phyloP scores from a whole-genome alignment of 2,797 vertebrate species.

The Aldrovandia affinis region DNA sequence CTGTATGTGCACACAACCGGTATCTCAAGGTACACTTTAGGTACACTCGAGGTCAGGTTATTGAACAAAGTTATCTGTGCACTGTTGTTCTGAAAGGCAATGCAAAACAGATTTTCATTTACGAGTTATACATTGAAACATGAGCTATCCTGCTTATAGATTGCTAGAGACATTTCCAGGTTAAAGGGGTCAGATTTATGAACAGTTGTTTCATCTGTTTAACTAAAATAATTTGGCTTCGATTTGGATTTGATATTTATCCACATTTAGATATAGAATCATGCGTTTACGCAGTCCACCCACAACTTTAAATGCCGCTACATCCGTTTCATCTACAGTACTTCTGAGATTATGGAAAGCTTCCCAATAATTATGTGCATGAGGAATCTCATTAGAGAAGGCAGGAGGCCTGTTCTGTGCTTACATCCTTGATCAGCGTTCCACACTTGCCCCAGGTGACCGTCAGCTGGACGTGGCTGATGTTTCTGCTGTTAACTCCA shows the following conservation, averaged over 20 bases:
- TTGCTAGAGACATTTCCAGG: not conserved
- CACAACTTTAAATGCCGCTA: not conserved
- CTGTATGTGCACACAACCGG: conserved; percentile 81
- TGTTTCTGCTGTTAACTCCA: conserved; percentile 66
- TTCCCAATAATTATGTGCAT: not conserved
- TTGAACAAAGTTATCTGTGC: conserved; percentile 74
- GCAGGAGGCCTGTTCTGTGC: conserved; percentile 42
- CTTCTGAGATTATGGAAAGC: not conserved
- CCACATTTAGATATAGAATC: too few relatives aligned
- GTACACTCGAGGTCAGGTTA: conserved; percentile 46
- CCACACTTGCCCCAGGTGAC: conserved; percentile 77
- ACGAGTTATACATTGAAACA: not conserved
- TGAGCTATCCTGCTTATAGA: too few relatives aligned
- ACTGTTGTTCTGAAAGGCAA: conserved; percentile 76
- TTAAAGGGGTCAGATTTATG: not conserved
- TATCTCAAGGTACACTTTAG: conserved; percentile 63
- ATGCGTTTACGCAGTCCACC: not conserved
- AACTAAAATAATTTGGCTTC: not conserved
- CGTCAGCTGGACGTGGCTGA: conserved; percentile 73
- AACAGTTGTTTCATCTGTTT: not conserved
- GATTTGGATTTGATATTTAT: too few relatives aligned
- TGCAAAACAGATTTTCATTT: not conserved
- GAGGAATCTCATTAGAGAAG: not conserved
- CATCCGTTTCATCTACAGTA: too few relatives aligned
- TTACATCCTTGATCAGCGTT: conserved; percentile 72